Base-by-base conservation (phyloP, 2,797 vertebrate species). In the Cynopterus sphinx region DNA sequence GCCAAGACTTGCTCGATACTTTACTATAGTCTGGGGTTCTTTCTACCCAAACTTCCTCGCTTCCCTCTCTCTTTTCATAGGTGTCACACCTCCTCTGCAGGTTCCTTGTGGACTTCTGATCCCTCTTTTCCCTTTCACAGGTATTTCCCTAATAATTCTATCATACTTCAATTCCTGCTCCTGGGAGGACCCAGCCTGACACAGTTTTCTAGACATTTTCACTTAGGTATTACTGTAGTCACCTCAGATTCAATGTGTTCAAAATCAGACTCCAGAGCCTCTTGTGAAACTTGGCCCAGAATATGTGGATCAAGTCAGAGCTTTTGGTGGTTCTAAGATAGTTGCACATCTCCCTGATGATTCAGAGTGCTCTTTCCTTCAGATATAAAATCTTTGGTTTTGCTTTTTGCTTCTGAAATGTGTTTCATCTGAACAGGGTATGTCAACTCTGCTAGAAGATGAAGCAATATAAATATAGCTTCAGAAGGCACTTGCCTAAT, bases 311-410 rank as follows among this genome's bases (percentile, higher is more conserved):
- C 87, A 57, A 57, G 73, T 75, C 28, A 53, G 89, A 98, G 95
- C 96, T 49, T 49, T 49, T 96, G 94, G 95, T 22, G 87, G 17
- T 93, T 31, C 94, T 94, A 68, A 98, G 90, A 97, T 93, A 97
- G 77, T 90, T 91, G 74, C 95, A 81, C 83, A 63, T 87, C 93
- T 86, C 93, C 51, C n/a, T 93, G 36, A 96, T 93, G 49, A 57
- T 96, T 87, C 63, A 33, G 88, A 95, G 83, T 57, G 9, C n/a
- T 83, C n/a, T 85, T 98, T 82, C 5, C 24, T 88, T 96, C 90
- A 75, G 78, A 96, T 90, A 74, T 96, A 70, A 97, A 96, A 92
- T 95, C 82, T 96, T 96, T 95, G 19, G 1, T 41, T 78, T 96
- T 87, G 16, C 4, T 86, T 55, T 96, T 19, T 49, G 78, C 36